These are phyloP conservation scores for Melanargia galathea DNA, from an alignment of 2,888 invertebrate genomes.

Conservation along the genomic window DNA sequence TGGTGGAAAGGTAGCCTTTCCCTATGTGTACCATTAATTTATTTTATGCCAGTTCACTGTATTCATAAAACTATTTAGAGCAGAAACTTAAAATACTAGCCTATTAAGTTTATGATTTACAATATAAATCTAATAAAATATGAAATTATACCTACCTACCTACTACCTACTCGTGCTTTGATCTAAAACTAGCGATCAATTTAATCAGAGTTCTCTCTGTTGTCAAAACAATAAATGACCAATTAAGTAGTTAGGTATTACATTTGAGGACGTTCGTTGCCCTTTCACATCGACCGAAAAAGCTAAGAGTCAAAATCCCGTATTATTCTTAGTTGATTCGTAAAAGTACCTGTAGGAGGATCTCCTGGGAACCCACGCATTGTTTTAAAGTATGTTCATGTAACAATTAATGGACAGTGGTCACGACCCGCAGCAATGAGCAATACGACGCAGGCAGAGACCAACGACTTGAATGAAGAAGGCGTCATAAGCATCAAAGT, in stretches of 20 bases:
- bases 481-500: too few species aligned
- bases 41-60: not conserved
- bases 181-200: not conserved
- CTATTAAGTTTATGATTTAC: constrained; percentile 4
- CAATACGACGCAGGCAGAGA: too few species aligned
- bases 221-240: constrained; percentile 9
- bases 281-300: not conserved
- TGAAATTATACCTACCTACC: not conserved
- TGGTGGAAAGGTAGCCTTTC: not conserved
- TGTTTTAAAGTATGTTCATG: too few species aligned
- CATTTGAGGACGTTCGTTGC: constrained; percentile 17
- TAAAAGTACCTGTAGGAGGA: too few species aligned
- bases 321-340: too few species aligned
- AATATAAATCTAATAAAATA: not conserved
- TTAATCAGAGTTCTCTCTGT: constrained; percentile 1
- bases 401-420: too few species aligned
- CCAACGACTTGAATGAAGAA: too few species aligned
- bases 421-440: too few species aligned
- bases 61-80: constrained; percentile 5
- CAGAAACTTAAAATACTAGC: not conserved
- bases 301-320: too few species aligned
- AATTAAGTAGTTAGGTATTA: not conserved
- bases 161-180: constrained; percentile 1
- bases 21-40: not conserved
- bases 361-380: too few species aligned